phyloP scores from a whole-genome alignment of 2,888 invertebrate genomes.

The Himalopsyche kuldschensis region DNA sequence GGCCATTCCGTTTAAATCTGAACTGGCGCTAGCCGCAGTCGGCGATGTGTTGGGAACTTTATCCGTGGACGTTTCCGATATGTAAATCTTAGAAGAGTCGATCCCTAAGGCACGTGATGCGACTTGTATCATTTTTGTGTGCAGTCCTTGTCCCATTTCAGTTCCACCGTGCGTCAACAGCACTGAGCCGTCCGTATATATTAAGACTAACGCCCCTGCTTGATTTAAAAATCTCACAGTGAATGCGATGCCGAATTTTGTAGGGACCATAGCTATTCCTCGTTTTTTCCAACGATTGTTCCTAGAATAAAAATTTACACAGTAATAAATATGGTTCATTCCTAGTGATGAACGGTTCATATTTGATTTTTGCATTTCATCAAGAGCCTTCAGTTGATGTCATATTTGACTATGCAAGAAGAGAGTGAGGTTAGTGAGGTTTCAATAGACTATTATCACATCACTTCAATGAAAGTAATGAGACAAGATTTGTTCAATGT shows the following conservation, averaged over 20 bases:
- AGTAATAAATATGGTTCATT: too few species aligned
- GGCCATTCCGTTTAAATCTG: constrained; percentile 92
- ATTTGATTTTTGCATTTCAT: too few species aligned
- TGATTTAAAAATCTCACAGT: constrained; percentile 78
- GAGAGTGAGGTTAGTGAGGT: too few species aligned
- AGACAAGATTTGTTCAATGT: too few species aligned
- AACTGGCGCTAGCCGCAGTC: constrained; percentile 86
- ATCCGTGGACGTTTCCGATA: constrained; percentile 83
- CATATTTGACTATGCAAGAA: too few species aligned
- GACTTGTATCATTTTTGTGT: constrained; percentile 94
- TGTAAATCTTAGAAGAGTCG: constrained; percentile 72
- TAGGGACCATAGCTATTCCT: constrained; percentile 79
- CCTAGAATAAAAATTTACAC: constrained; percentile 50
- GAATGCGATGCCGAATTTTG: constrained; percentile 84
- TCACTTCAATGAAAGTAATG: too few species aligned
- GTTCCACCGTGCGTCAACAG: constrained; percentile 88
- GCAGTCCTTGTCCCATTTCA: constrained; percentile 96
- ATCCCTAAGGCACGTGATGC: constrained; percentile 75
- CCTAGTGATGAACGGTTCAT: too few species aligned
- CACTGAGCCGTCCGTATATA: constrained; percentile 89
- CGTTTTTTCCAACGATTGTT: constrained; percentile 84
- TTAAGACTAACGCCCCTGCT: constrained; percentile 81
- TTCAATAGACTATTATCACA: too few species aligned
- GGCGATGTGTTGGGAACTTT: constrained; percentile 90
- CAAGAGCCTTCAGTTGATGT: too few species aligned